phyloP scores from a whole-genome alignment of 2,113 vertebrate genomes.

The Nothobranchius kuhntae region DNA sequence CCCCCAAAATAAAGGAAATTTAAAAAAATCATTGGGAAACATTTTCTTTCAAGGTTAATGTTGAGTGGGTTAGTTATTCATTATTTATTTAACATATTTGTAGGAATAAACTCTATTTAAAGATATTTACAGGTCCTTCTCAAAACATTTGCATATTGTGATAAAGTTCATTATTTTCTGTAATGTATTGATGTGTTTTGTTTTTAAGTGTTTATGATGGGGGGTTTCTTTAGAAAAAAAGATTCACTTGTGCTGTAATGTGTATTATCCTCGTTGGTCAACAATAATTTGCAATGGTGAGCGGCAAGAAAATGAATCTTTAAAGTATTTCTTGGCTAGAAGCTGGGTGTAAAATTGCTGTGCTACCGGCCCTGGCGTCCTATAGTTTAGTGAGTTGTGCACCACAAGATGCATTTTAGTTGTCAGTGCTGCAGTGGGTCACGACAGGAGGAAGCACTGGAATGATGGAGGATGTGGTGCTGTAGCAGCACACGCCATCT shows the following conservation, averaged over 20 bases:
- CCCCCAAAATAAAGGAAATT: not conserved
- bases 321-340: not conserved
- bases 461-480: slow-evolving; percentile 31
- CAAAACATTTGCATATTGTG: too few species aligned
- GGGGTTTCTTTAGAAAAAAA: too few species aligned
- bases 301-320: not conserved
- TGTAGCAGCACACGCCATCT: slow-evolving; percentile 9
- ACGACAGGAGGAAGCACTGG: not conserved
- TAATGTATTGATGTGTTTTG: too few species aligned
- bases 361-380: not conserved
- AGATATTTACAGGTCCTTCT: too few species aligned
- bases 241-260: too few species aligned
- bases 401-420: slow-evolving; percentile 23
- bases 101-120: slow-evolving; percentile 5
- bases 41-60: not conserved
- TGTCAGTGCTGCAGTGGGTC: slow-evolving; percentile 15
- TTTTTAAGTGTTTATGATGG: too few species aligned
- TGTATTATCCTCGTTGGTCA: not conserved
- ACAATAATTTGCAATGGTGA: not conserved
- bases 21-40: slow-evolving; percentile 1
- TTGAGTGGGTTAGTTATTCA: slow-evolving; percentile 16
- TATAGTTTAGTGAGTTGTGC: slow-evolving; percentile 3
- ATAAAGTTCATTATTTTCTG: too few species aligned
- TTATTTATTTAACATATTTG: slow-evolving; percentile 16
- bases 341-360: slow-evolving; percentile 11